Evolutionary conservation across 2,797 vertebrate species (phyloP).

Genomic region (Acanthiza pusilla): DNA sequence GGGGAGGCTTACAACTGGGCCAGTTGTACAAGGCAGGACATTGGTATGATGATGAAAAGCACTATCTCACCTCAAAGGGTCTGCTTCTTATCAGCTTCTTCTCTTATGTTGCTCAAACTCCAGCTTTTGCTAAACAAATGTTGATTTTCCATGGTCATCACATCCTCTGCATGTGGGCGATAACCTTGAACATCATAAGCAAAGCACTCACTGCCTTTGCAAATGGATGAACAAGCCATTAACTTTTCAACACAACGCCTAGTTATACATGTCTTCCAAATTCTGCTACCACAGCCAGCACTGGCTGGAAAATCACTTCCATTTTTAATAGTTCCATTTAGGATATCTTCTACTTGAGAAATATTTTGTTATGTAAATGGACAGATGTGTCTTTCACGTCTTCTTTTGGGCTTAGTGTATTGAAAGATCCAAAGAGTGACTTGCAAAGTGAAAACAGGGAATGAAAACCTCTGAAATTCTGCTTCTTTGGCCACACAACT

Average conservation of each 20-base stretch:
- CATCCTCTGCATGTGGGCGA: fast-evolving
- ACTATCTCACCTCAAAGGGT: neutral
- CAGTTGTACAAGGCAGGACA: neutral
- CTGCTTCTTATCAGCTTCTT: neutral
- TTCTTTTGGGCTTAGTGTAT: neutral
- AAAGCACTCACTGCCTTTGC: neutral
- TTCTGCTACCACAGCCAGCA: neutral
- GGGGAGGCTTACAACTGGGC: neutral
- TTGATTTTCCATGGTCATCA: neutral
- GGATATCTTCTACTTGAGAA: neutral
- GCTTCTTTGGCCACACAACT: neutral
- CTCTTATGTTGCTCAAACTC: neutral
- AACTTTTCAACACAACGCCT: neutral
- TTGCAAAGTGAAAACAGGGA: neutral
- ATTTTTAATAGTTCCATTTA: neutral
- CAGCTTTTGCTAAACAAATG: neutral
- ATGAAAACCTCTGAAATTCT: neutral
- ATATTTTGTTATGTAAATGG: neutral
- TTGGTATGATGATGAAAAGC: neutral
- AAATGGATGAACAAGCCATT: neutral
- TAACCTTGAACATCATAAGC: neutral
- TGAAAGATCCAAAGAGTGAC: neutral
- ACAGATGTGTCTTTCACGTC: neutral
- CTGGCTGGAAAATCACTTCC: neutral
- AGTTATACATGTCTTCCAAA: neutral